These are phyloP conservation scores for Octopus sinensis DNA, from an alignment of 1,140 invertebrate genomes.

Conservation along the genomic window DNA sequence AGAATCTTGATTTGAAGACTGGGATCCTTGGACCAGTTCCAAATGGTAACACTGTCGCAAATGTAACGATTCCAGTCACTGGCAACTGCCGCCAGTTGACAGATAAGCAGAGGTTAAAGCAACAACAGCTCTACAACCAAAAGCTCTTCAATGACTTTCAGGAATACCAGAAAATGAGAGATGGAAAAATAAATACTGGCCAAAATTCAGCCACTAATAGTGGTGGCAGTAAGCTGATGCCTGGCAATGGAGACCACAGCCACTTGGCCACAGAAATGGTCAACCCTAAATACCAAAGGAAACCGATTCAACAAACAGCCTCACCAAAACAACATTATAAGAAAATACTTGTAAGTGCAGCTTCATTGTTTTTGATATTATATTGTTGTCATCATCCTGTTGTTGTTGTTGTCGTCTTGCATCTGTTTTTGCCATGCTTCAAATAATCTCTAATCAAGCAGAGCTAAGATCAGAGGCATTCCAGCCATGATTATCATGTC, in stretches of 20 bases:
- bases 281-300: background rate
- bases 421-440: too few species aligned
- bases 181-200: background rate
- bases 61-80: background rate
- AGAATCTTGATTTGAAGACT: background rate
- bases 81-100: background rate
- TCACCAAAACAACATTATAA: slow-evolving; percentile 6
- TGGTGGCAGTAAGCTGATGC: background rate
- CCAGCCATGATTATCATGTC: too few species aligned
- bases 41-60: background rate
- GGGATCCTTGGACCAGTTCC: background rate
- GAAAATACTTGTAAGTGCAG: background rate
- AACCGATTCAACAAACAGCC: background rate
- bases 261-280: background rate
- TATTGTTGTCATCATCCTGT: too few species aligned
- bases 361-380: too few species aligned
- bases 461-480: too few species aligned
- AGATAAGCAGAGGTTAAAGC: background rate
- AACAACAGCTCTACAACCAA: slow-evolving; percentile 1
- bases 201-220: background rate
- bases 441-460: too few species aligned
- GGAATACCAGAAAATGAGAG: background rate
- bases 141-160: background rate
- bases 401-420: too few species aligned
- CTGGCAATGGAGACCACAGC: background rate